Evolutionary conservation across 2,113 vertebrate genomes (phyloP).

Genomic region (Ariopsis seemanni): DNA sequence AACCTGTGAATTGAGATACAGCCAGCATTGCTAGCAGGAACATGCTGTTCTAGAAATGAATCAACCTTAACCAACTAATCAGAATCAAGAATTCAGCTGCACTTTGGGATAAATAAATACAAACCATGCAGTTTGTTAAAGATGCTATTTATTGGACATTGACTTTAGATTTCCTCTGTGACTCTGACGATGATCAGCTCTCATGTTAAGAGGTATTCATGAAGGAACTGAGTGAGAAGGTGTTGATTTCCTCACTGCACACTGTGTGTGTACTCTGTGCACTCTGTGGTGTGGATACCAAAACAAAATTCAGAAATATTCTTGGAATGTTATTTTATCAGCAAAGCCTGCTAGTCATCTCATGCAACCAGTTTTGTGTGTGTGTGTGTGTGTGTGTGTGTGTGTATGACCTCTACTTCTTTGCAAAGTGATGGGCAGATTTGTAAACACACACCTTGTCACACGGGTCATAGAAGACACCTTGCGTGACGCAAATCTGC

Average conservation of each 20-base stretch:
- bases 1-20: background rate
- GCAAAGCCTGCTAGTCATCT: background rate
- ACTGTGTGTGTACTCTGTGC: background rate
- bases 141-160: background rate
- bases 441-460: slow-evolving; percentile 36
- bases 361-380: slow-evolving; percentile 37
- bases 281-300: background rate
- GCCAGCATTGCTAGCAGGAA: background rate
- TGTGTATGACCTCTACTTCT: slow-evolving; percentile 23
- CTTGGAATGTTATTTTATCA: slow-evolving; percentile 30
- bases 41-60: background rate
- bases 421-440: slow-evolving; percentile 28
- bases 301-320: background rate
- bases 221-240: background rate
- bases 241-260: background rate
- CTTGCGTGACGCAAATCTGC: slow-evolving; percentile 37
- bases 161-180: background rate
- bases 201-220: background rate
- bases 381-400: slow-evolving; percentile 22
- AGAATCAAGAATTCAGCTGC: background rate
- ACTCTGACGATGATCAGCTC: background rate
- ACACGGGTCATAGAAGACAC: slow-evolving; percentile 37
- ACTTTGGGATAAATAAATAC: background rate
- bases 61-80: background rate
- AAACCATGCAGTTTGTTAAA: background rate